Evolutionary conservation across 1,140 invertebrate species (phyloP).

Genomic region (Drosophila burlai): DNA sequence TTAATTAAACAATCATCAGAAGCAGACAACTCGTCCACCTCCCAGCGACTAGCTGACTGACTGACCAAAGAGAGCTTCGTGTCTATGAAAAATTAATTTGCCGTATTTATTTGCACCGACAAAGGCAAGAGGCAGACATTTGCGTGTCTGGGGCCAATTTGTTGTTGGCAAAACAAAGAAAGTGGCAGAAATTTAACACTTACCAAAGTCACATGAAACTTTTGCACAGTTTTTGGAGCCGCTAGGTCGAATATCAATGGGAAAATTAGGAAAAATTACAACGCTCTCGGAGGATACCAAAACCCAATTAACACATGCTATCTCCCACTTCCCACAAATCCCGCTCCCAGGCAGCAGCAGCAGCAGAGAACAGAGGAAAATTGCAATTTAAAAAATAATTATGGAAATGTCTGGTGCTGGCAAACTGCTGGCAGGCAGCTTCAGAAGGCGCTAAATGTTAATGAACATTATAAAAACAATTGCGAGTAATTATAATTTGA

Average conservation of each 20-base stretch:
- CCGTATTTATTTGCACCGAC: slow-evolving; percentile 31
- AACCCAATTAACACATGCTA: slow-evolving; percentile 81
- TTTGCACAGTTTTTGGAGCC: background rate
- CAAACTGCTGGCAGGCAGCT: slow-evolving; percentile 58
- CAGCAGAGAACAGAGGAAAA: slow-evolving; percentile 51
- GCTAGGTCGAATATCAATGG: slow-evolving; percentile 21
- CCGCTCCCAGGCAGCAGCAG: slow-evolving; percentile 33
- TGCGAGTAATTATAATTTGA: slow-evolving; percentile 84
- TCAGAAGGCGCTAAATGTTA: slow-evolving; percentile 80
- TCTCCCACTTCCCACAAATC: slow-evolving; percentile 60
- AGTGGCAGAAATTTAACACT: slow-evolving; percentile 75
- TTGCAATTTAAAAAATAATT: slow-evolving; percentile 83
- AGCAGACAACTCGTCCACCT: slow-evolving; percentile 17
- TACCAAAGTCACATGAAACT: slow-evolving; percentile 50
- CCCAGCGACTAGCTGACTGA: background rate
- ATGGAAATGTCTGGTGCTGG: slow-evolving; percentile 70
- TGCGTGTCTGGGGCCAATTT: slow-evolving; percentile 72
- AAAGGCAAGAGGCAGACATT: slow-evolving; percentile 36
- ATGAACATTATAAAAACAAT: slow-evolving; percentile 83
- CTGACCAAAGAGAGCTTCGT: slow-evolving; percentile 50
- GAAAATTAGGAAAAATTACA: slow-evolving; percentile 17
- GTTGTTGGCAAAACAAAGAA: slow-evolving; percentile 62
- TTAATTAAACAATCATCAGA: slow-evolving; percentile 71
- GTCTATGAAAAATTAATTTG: slow-evolving; percentile 76
- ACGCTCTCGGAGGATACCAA: slow-evolving; percentile 20